Conservation (phyloP, 2,888 invertebrate species). For the Allygus modestus region DNA sequence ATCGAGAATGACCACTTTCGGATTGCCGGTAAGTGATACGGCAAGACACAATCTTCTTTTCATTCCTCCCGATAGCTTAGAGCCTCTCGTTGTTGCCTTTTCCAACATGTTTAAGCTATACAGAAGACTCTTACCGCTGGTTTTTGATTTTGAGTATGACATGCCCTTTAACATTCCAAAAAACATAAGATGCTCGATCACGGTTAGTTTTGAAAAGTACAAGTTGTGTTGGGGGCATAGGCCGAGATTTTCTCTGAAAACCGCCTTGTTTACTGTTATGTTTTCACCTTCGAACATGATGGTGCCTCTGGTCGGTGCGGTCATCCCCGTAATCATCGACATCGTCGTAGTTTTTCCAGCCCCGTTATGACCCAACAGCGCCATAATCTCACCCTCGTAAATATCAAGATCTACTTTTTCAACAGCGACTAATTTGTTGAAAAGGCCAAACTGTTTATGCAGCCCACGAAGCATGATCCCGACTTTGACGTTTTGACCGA, state of each 20-base stretch:
- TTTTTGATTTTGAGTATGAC: slow-evolving; percentile 74
- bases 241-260: slow-evolving; percentile 86
- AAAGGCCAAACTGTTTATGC: neutral
- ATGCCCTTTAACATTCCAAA: slow-evolving; percentile 85
- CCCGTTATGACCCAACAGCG: slow-evolving; percentile 91
- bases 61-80: slow-evolving; percentile 93
- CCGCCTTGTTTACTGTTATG: slow-evolving; percentile 80
- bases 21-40: slow-evolving; percentile 89
- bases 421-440: slow-evolving; percentile 72
- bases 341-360: slow-evolving; percentile 90
- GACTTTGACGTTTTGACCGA: neutral
- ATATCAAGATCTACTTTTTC: slow-evolving; percentile 80
- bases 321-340: slow-evolving; percentile 79
- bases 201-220: slow-evolving; percentile 88
- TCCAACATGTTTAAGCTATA: slow-evolving; percentile 80
- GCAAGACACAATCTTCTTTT: slow-evolving; percentile 92
- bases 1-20: slow-evolving; percentile 83
- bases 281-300: slow-evolving; percentile 86
- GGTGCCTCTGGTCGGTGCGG: slow-evolving; percentile 83
- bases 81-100: slow-evolving; percentile 80
- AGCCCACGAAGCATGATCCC: slow-evolving; percentile 20
- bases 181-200: slow-evolving; percentile 88
- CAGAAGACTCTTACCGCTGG: slow-evolving; percentile 79
- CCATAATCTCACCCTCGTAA: slow-evolving; percentile 90
- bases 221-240: slow-evolving; percentile 95